phyloP scores from a whole-genome alignment of 92 coral and sea anemone species.

The Porites divaricata region DNA sequence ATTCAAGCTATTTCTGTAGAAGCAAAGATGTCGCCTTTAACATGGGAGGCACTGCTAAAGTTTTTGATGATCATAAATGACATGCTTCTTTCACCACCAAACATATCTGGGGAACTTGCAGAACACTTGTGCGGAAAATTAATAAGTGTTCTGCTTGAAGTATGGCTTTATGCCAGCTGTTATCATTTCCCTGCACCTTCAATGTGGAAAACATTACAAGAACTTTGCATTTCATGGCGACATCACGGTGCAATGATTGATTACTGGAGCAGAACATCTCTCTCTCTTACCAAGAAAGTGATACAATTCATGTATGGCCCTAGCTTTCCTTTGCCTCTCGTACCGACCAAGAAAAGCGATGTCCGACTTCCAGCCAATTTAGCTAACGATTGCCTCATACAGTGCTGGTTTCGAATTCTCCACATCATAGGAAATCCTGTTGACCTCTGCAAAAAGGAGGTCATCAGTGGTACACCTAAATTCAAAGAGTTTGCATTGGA shows the following conservation, averaged over 20 bases:
- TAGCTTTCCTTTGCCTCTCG: conserved; percentile 70
- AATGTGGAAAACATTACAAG: conserved; percentile 96
- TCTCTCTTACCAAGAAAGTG: conserved; percentile 82
- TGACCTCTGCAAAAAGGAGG: conserved; percentile 86
- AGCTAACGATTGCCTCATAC: conserved; percentile 77
- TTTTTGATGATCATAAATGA: conserved; percentile 86
- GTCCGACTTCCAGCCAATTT: conserved; percentile 82
- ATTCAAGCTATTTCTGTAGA: conserved; percentile 76
- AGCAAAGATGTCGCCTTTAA: conserved; percentile 69
- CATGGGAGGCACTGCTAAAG: conserved; percentile 90
- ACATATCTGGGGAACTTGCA: conserved; percentile 86
- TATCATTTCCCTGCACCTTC: conserved; percentile 94
- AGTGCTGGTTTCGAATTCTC: conserved; percentile 97
- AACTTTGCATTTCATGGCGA: conserved; percentile 94
- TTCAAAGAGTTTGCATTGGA: conserved; percentile 96
- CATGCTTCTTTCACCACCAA: conserved; percentile 88
- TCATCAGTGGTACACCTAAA: conserved; percentile 84
- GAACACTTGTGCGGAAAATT: conserved; percentile 89
- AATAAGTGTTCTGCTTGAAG: conserved; percentile 85
- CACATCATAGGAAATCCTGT: conserved; percentile 97
- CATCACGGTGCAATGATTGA: conserved; percentile 93
- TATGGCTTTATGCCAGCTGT: conserved; percentile 92
- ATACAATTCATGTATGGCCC: conserved; percentile 92
- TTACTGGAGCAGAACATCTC: conserved; percentile 89
- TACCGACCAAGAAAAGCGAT: conserved; percentile 79